These are phyloP conservation scores for Cyphomyrus discorhynchus DNA, from an alignment of 2,113 vertebrate genomes.

Conservation along the genomic window DNA sequence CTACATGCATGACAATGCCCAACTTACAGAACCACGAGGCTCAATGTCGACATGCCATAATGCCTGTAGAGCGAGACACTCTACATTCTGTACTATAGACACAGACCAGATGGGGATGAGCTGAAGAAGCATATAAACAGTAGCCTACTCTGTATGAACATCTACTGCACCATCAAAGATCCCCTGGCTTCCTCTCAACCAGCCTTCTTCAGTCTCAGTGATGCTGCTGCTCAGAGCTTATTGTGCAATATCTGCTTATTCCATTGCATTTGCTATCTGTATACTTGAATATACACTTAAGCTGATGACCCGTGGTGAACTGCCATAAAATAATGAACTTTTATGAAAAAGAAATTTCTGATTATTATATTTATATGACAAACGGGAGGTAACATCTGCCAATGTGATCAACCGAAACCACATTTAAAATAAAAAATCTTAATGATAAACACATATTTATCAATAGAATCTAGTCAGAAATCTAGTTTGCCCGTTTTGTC, in stretches of 20 bases:
- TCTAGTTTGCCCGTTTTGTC: slow-evolving; percentile 21
- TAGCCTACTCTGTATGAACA: background rate
- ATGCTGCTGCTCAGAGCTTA: background rate
- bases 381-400: background rate
- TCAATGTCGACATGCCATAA: background rate
- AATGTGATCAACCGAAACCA: background rate
- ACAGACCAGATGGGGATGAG: background rate
- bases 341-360: background rate
- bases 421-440: background rate
- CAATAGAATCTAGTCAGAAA: slow-evolving; percentile 18
- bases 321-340: background rate
- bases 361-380: background rate
- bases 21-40: background rate
- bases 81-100: background rate
- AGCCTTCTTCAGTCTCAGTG: background rate
- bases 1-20: background rate
- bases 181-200: too few relatives aligned
- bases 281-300: background rate
- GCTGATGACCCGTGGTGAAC: background rate
- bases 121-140: background rate
- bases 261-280: background rate
- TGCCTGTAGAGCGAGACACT: background rate
- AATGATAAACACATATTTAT: background rate
- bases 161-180: background rate
- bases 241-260: background rate